Conservation (phyloP, 1,140 invertebrate genomes). For the Ooceraea biroi region DNA sequence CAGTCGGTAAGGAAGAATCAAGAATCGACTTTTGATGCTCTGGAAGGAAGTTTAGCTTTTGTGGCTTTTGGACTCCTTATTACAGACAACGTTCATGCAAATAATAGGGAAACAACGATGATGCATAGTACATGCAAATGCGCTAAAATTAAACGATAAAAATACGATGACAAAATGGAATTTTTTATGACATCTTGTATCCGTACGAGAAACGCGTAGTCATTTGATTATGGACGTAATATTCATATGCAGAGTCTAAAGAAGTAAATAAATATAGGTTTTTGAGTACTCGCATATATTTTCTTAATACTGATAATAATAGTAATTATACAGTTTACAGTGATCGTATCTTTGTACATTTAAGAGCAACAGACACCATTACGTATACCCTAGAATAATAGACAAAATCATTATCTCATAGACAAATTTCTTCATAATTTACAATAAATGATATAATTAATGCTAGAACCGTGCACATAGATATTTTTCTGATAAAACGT, state of each 20-base stretch:
- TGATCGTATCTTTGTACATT: conserved; percentile 39
- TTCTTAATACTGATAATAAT: conserved; percentile 63
- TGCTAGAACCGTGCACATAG: not conserved
- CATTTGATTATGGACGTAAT: too few relatives aligned
- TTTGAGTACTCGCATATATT: conserved; percentile 42
- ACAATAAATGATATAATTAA: conserved; percentile 2
- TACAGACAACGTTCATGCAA: not conserved
- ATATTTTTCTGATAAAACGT: conserved; percentile 23
- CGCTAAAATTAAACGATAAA: conserved; percentile 26
- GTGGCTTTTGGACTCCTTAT: not conserved
- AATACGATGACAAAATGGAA: conserved; percentile 19
- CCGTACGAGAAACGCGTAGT: too few relatives aligned
- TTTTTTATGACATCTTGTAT: conserved; percentile 10
- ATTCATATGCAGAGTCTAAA: not conserved
- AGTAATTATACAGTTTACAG: conserved; percentile 60
- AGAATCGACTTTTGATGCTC: not conserved
- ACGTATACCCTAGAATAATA: conserved; percentile 8
- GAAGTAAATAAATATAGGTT: not conserved
- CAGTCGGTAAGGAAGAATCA: conserved; percentile 5
- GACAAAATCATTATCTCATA: conserved; percentile 24
- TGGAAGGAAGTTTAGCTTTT: not conserved
- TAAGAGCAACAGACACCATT: conserved; percentile 31
- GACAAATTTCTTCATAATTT: conserved; percentile 10
- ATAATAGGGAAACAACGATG: conserved; percentile 2
- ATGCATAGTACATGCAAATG: not conserved